These are phyloP conservation scores for Leptodactylus fuscus DNA, from an alignment of 2,113 vertebrate genomes.

Conservation along the genomic window DNA sequence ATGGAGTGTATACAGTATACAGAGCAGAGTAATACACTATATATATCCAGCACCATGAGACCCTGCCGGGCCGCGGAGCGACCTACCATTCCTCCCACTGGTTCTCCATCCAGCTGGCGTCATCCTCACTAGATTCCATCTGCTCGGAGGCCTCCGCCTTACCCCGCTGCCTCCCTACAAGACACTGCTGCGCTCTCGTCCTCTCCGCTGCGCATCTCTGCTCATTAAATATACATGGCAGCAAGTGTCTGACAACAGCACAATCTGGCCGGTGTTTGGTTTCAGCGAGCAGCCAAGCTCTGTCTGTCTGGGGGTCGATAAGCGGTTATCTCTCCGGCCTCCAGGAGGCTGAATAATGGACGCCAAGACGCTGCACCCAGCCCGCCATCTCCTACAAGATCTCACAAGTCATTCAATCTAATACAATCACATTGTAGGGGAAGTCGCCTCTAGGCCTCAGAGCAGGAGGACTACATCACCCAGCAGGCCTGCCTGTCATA, in stretches of 20 bases:
- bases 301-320: constrained; percentile 17
- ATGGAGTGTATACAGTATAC: too few relatives aligned
- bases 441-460: not conserved
- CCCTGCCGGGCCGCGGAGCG: not conserved
- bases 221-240: constrained; percentile 85
- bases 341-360: not conserved
- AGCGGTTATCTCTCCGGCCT: not conserved
- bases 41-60: too few relatives aligned
- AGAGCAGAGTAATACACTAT: too few relatives aligned
- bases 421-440: too few relatives aligned
- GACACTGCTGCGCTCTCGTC: constrained; percentile 59
- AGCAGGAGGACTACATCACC: not conserved
- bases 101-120: constrained; percentile 96
- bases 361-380: not conserved
- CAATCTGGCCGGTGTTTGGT: constrained; percentile 50
- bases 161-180: constrained; percentile 62
- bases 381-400: not conserved
- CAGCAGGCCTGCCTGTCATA: not conserved
- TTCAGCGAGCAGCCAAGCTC: constrained; percentile 41
- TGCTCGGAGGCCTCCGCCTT: constrained; percentile 66
- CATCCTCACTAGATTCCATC: constrained; percentile 91
- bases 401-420: not conserved
- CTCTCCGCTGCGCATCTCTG: constrained; percentile 73
- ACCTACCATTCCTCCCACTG: constrained; percentile 99
- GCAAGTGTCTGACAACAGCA: constrained; percentile 67